These are phyloP conservation scores for Scaptodrosophila latifasciaeformis DNA, from an alignment of 2,888 invertebrate genomes.

Conservation along the genomic window DNA sequence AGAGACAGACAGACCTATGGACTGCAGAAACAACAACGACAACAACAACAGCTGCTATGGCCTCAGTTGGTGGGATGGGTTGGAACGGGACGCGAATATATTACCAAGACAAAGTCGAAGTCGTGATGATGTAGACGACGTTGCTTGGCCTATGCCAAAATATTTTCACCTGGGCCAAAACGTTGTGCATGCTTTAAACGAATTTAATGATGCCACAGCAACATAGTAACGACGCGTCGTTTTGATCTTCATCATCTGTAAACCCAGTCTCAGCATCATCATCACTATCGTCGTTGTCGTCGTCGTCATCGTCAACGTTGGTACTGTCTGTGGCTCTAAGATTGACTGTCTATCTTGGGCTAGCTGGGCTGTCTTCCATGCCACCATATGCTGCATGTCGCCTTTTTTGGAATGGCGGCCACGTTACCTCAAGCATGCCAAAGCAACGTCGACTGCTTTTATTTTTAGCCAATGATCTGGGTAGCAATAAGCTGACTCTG, in stretches of 20 bases:
- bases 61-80: neutral
- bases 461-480: constrained; percentile 50
- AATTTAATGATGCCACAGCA: constrained; percentile 61
- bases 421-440: constrained; percentile 56
- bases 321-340: constrained; percentile 57
- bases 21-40: constrained; percentile 14
- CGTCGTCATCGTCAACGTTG: constrained; percentile 38
- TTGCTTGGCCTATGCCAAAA: constrained; percentile 53
- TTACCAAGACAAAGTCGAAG: constrained; percentile 55
- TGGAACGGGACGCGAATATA: constrained; percentile 49
- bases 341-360: constrained; percentile 64
- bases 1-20: constrained; percentile 5
- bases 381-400: constrained; percentile 59
- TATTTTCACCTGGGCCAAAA: constrained; percentile 37
- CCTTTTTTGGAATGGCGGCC: constrained; percentile 44
- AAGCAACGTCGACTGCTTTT: constrained; percentile 65
- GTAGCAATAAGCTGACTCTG: too few species aligned
- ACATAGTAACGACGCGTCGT: constrained; percentile 21
- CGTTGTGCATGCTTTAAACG: constrained; percentile 46
- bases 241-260: neutral
- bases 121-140: constrained; percentile 61
- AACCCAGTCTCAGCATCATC: constrained; percentile 6
- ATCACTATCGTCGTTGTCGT: constrained; percentile 11
- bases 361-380: constrained; percentile 34
- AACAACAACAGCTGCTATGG: constrained; percentile 20